These are phyloP conservation scores for Gastracanthus pulcherrimus DNA, from an alignment of 2,888 invertebrate genomes.

Conservation along the genomic window DNA sequence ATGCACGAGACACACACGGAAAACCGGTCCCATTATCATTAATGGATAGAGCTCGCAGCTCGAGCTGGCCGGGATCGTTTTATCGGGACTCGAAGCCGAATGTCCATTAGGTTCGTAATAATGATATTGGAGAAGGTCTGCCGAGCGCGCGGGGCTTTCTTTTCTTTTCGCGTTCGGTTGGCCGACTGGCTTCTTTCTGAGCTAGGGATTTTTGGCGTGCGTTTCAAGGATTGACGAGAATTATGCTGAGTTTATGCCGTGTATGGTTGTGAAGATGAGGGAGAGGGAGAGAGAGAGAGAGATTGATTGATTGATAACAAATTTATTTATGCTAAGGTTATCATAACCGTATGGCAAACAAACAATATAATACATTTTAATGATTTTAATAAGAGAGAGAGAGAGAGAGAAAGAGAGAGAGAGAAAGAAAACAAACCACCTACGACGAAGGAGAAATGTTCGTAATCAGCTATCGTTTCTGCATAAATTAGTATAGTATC, in stretches of 20 bases:
- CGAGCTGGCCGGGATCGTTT: slow-evolving; percentile 13
- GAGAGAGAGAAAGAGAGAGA: no score
- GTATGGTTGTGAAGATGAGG: no score
- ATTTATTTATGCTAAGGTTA: no score
- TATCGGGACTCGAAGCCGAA: slow-evolving; percentile 40
- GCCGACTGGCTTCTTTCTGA: not conserved
- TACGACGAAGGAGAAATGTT: not conserved
- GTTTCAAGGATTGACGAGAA: slow-evolving; percentile 3
- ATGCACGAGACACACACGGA: not conserved
- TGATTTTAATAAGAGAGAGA: no score
- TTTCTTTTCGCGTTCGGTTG: not conserved
- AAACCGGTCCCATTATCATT: slow-evolving; percentile 56
- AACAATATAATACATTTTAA: no score
- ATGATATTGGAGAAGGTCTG: slow-evolving; percentile 31
- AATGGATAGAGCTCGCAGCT: slow-evolving; percentile 36
- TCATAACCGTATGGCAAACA: no score
- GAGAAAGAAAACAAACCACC: not conserved
- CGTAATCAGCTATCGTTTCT: not conserved
- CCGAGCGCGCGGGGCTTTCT: not conserved
- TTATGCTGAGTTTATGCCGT: slow-evolving; percentile 40
- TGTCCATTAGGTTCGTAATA: slow-evolving; percentile 48
- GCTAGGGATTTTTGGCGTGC: not conserved
- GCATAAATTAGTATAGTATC: not conserved
- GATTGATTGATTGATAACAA: no score
- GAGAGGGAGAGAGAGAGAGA: no score